Base-by-base conservation (phyloP, 92 coral and sea anemone species). In the Palythoa caribaeorum region DNA sequence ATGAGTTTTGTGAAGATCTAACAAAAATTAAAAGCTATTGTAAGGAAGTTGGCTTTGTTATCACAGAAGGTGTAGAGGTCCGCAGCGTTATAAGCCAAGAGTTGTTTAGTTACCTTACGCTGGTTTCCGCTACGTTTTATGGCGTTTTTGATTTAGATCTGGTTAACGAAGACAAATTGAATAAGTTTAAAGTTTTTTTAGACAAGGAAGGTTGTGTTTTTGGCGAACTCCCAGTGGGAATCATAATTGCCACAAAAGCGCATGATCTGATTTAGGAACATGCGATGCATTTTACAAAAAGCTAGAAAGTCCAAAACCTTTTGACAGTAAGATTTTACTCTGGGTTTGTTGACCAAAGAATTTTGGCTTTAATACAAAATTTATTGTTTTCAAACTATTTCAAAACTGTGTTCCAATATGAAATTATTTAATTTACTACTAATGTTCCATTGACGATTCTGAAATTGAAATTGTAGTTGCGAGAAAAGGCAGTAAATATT, bases 171-270 rank as follows among this genome's bases (percentile, higher is more conserved):
- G 73, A 68, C 2, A 68, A 35, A 20, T 19, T 68, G 73, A 20
- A 68, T 68, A 38, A 68, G 73, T 68, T 68, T 68, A 68, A 68
- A 68, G 9, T 68, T 36, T 20, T 8, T 68, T 68, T 68, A 68
- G 73, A 28, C 28, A 28, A 28, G 28, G 28, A 28, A 28, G 28
- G 28, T 28, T 28, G 28, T 28, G 28, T 28, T 12, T 68, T 3
- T 35, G 44, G 5, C 37, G 37, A 68, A 20, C 3, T 19, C 4
- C 37, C 38, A 19, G 12, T 21, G n/a, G 73, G 38, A 68, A 8
- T 35, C 73, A 35, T 68, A n/a, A 68, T 68, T 68, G 73, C 39
- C n/a, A 20, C 39, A 68, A 68, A 68, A 68, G n/a, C 19, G 5
- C 17, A 59, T 28, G 28, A 28, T 28, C 28, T 28, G 28, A 28